These are phyloP conservation scores for Lophura nycthemera DNA, from an alignment of 2,113 vertebrate genomes.

Conservation along the genomic window DNA sequence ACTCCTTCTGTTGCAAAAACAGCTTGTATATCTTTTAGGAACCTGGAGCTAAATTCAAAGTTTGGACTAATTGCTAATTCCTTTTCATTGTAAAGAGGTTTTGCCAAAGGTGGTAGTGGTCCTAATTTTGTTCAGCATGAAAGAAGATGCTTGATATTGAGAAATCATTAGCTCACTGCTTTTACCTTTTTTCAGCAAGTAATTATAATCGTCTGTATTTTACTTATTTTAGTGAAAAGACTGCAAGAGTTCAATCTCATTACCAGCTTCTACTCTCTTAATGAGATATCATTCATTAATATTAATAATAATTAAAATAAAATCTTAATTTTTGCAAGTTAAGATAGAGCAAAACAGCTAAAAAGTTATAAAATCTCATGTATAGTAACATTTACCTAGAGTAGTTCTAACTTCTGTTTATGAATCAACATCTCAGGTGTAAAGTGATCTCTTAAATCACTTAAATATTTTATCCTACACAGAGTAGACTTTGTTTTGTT, in stretches of 20 bases:
- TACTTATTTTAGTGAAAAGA: neutral
- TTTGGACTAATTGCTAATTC: neutral
- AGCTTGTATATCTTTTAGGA: neutral
- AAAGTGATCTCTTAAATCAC: neutral
- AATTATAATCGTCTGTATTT: neutral
- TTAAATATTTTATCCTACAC: neutral
- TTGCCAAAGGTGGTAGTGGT: neutral
- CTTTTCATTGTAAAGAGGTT: neutral
- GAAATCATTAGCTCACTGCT: neutral
- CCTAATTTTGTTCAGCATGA: neutral
- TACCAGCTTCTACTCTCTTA: neutral
- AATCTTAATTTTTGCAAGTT: neutral
- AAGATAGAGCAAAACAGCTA: neutral
- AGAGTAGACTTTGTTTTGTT: neutral
- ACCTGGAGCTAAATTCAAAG: neutral
- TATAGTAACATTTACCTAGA: neutral
- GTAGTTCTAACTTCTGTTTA: neutral
- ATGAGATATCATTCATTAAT: neutral
- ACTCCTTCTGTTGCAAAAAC: neutral
- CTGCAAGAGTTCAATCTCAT: neutral
- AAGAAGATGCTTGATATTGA: neutral
- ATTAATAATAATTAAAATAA: neutral
- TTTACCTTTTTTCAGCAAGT: neutral
- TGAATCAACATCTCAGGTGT: neutral
- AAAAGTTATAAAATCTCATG: neutral